Evolutionary conservation across 2,113 vertebrate genomes (phyloP).

Genomic region (Copsychus sechellarum): DNA sequence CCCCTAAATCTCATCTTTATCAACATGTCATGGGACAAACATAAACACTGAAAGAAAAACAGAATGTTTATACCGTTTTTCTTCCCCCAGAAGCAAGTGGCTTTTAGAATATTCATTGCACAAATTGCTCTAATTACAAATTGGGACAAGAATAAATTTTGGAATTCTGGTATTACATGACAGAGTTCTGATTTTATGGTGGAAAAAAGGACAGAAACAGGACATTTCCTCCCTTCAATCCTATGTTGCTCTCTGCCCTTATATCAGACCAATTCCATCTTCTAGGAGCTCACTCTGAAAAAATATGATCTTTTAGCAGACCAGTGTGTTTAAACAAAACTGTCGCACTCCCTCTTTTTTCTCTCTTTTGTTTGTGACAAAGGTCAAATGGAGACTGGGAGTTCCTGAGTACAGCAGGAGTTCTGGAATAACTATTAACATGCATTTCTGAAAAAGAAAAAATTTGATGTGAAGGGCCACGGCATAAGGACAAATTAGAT

Average conservation of each 20-base stretch:
- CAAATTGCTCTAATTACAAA: not conserved
- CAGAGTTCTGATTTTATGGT: not conserved
- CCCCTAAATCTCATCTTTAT: not conserved
- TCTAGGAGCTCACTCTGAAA: not conserved
- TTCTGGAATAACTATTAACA: not conserved
- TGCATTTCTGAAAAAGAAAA: not conserved
- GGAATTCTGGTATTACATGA: not conserved
- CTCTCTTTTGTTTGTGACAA: not conserved
- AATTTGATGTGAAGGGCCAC: not conserved
- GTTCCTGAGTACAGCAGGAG: not conserved
- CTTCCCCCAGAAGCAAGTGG: not conserved
- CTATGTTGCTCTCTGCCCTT: not conserved
- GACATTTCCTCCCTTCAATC: not conserved
- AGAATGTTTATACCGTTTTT: not conserved
- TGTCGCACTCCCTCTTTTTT: not conserved
- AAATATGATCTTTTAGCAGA: not conserved
- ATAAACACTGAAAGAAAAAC: not conserved
- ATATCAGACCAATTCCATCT: not conserved
- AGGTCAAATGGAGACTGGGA: not conserved
- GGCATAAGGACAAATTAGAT: not conserved
- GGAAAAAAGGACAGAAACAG: not conserved
- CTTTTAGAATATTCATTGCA: not conserved
- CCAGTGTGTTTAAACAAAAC: not conserved
- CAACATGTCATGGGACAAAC: not conserved
- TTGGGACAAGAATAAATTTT: not conserved